phyloP scores from a whole-genome alignment of 2,888 invertebrate genomes.

The Euplexia lucipara region DNA sequence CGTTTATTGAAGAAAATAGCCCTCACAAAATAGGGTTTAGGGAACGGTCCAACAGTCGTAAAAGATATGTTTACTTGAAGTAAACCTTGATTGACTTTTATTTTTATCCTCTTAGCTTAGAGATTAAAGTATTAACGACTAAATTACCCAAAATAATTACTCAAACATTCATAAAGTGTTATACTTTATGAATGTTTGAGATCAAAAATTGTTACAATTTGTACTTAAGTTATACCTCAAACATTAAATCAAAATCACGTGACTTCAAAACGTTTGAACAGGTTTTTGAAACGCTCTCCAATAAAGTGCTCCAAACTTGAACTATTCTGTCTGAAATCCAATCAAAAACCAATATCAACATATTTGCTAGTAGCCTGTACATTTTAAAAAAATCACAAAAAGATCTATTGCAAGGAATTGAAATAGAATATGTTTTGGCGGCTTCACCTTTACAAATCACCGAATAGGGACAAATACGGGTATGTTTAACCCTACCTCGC shows the following conservation, averaged over 20 bases:
- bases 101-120: not conserved
- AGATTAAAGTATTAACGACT: constrained; percentile 6
- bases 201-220: constrained; percentile 7
- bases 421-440: constrained; percentile 67
- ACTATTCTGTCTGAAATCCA: constrained; percentile 29
- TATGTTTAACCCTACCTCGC: constrained; percentile 78
- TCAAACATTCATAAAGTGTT: constrained; percentile 1
- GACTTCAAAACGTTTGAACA: constrained; percentile 35
- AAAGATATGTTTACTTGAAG: not conserved
- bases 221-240: constrained; percentile 13
- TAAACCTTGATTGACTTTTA: not conserved
- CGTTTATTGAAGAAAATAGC: too few relatives aligned
- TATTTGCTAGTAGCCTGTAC: constrained; percentile 5
- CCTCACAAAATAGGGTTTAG: too few relatives aligned
- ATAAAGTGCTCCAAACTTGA: constrained; percentile 26
- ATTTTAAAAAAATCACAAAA: constrained; percentile 52
- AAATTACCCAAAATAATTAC: not conserved
- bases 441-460: constrained; percentile 79
- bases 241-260: constrained; percentile 35
- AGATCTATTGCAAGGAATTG: constrained; percentile 61
- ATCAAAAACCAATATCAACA: constrained; percentile 17
- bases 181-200: too few relatives aligned
- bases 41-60: too few relatives aligned
- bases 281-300: constrained; percentile 31
- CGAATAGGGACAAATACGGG: constrained; percentile 82